phyloP scores from a whole-genome alignment of 2,797 vertebrate species.

The Acrossocheilus wenchowensis region DNA sequence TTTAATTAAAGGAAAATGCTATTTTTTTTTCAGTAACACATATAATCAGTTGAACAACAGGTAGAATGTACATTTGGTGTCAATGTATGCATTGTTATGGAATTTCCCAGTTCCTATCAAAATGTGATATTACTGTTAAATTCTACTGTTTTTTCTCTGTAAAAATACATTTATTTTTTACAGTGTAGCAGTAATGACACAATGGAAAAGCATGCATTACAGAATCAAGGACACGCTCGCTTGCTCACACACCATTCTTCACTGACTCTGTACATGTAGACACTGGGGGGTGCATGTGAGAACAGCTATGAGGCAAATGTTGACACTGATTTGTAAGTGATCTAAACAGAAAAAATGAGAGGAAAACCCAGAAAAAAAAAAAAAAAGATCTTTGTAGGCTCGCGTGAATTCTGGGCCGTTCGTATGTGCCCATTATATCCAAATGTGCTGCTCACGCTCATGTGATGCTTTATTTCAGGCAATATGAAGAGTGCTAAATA shows the following conservation, averaged over 20 bases:
- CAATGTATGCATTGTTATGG: too few species aligned
- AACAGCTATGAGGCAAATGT: not conserved
- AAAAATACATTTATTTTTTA: too few species aligned
- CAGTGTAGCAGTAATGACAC: not conserved
- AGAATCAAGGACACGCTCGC: not conserved
- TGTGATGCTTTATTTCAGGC: slow-evolving; percentile 73
- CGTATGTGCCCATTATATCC: slow-evolving; percentile 72
- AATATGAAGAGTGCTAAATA: slow-evolving; percentile 78
- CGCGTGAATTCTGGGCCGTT: slow-evolving; percentile 70
- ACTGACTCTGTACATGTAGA: not conserved
- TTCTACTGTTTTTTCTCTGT: too few species aligned
- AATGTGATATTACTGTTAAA: too few species aligned
- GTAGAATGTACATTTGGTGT: too few species aligned
- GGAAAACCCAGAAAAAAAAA: slow-evolving; percentile 28
- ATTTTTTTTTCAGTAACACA: too few species aligned
- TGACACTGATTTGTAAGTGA: slow-evolving; percentile 53
- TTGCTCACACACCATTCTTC: not conserved
- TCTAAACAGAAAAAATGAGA: slow-evolving; percentile 9
- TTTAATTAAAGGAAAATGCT: too few species aligned
- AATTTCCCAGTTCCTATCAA: too few species aligned
- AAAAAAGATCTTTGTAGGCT: slow-evolving; percentile 62
- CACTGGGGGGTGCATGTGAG: not conserved
- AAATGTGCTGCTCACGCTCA: slow-evolving; percentile 68
- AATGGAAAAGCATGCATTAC: slow-evolving; percentile 11
- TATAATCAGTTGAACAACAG: too few species aligned